Evolutionary conservation across 2,113 vertebrate genomes (phyloP).

Genomic region (Gymnocephalus cernua): DNA sequence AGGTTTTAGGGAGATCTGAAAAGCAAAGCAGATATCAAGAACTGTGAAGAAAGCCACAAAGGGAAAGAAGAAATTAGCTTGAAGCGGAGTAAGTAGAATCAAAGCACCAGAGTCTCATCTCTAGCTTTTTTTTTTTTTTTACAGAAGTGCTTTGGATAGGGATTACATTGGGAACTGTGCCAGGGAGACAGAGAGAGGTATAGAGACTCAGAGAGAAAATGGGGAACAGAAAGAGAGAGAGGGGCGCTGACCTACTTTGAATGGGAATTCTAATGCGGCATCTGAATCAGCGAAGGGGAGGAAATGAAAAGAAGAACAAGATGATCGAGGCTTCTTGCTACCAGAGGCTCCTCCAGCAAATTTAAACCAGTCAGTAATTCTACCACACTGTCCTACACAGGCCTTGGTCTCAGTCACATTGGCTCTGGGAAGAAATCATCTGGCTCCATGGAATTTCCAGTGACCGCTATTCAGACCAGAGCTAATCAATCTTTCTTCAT

Average conservation of each 20-base stretch:
- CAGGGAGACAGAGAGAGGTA: constrained; percentile 41
- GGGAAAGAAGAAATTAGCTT: constrained; percentile 62
- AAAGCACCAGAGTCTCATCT: constrained; percentile 57
- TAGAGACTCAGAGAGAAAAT: constrained; percentile 38
- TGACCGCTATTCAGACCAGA: constrained; percentile 12
- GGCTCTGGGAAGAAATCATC: constrained; percentile 28
- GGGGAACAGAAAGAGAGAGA: constrained; percentile 40
- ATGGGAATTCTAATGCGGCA: constrained; percentile 65
- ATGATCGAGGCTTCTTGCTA: constrained; percentile 42
- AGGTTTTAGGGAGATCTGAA: constrained; percentile 5
- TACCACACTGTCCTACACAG: constrained; percentile 8
- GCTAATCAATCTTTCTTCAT: constrained; percentile 50
- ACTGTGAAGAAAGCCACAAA: constrained; percentile 49
- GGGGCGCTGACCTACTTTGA: constrained; percentile 75
- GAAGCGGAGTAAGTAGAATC: constrained; percentile 59
- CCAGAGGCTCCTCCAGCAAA: constrained; percentile 32
- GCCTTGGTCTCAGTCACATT: constrained; percentile 37
- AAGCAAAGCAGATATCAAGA: constrained; percentile 46
- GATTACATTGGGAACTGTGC: constrained; percentile 66
- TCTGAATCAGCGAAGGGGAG: constrained; percentile 52
- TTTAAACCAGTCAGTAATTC: constrained; percentile 43
- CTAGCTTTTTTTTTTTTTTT: constrained; percentile 4
- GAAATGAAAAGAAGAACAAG: constrained; percentile 51
- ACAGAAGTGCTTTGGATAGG: constrained; percentile 49
- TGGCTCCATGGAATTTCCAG: constrained; percentile 6